Evolutionary conservation across 2,888 invertebrate species (phyloP).

Genomic region (Eudasyphora cyanicolor): DNA sequence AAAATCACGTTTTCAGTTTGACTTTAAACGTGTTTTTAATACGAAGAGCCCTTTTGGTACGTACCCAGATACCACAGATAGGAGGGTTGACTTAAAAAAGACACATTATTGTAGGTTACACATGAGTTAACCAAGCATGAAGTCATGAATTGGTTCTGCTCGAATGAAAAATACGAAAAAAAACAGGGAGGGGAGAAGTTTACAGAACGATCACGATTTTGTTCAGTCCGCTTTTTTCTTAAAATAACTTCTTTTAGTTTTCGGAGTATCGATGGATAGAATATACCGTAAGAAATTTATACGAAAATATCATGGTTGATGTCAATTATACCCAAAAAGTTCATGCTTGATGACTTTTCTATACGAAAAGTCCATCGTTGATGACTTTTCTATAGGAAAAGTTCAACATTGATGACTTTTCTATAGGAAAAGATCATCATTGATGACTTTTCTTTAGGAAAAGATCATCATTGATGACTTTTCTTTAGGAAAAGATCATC

Average conservation of each 20-base stretch:
- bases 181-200: neutral
- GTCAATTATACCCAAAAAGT: too few species aligned
- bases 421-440: too few species aligned
- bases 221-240: neutral
- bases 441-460: too few species aligned
- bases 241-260: neutral
- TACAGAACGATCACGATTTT: neutral
- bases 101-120: conserved; percentile 42
- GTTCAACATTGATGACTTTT: too few species aligned
- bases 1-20: conserved; percentile 19
- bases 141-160: conserved; percentile 1
- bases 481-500: too few species aligned
- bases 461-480: too few species aligned
- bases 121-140: conserved; percentile 56
- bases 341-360: too few species aligned
- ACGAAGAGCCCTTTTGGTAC: neutral
- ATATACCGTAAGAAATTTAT: neutral
- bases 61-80: too few species aligned
- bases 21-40: conserved; percentile 23
- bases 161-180: neutral
- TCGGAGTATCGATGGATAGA: neutral
- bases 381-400: too few species aligned
- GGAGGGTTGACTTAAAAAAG: neutral
- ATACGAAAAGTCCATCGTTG: too few species aligned
- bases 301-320: too few species aligned